A percentile compares a stretch with the other conserved stretches of the same genome.
These are phyloP conservation scores for Cinara cedri DNA, from an alignment of 2,888 invertebrate species.

Conservation along the genomic window DNA sequence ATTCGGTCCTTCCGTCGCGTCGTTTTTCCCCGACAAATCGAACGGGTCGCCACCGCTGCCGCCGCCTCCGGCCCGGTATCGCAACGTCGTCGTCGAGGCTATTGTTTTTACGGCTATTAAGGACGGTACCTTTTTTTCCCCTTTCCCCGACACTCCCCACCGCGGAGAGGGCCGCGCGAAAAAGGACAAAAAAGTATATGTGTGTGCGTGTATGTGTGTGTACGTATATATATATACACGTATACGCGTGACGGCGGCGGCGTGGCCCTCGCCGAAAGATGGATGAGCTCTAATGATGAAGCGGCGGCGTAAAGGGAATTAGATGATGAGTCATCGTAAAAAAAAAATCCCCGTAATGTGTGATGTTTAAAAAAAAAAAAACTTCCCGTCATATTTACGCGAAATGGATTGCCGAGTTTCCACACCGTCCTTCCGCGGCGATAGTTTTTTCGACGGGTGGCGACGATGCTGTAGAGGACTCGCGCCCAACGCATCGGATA, in stretches of 20 bases:
- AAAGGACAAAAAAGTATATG: no score
- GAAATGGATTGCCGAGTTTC: slow-evolving; percentile 23
- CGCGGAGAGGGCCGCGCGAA: no score
- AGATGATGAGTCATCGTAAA: slow-evolving; percentile 50
- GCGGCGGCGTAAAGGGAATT: slow-evolving; percentile 42
- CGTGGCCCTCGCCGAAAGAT: slow-evolving; percentile 37
- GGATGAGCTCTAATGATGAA: slow-evolving; percentile 53
- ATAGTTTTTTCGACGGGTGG: background rate
- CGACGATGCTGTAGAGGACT: background rate
- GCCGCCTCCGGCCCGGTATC: background rate
- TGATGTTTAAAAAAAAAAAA: background rate
- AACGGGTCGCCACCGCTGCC: no score
- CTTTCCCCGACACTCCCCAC: background rate
- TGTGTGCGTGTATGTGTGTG: no score
- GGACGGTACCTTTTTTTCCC: background rate
- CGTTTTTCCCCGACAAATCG: slow-evolving; percentile 3
- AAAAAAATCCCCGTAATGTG: slow-evolving; percentile 26
- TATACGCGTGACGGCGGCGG: background rate
- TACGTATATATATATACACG: no score
- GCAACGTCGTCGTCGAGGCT: background rate
- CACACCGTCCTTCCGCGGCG: background rate
- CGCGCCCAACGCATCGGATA: background rate
- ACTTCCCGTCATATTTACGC: slow-evolving; percentile 32
- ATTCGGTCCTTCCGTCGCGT: background rate
- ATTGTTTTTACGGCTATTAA: slow-evolving; percentile 20